These are phyloP conservation scores for Centropyge bicolor DNA, from an alignment of 2,797 vertebrate genomes.

Conservation along the genomic window DNA sequence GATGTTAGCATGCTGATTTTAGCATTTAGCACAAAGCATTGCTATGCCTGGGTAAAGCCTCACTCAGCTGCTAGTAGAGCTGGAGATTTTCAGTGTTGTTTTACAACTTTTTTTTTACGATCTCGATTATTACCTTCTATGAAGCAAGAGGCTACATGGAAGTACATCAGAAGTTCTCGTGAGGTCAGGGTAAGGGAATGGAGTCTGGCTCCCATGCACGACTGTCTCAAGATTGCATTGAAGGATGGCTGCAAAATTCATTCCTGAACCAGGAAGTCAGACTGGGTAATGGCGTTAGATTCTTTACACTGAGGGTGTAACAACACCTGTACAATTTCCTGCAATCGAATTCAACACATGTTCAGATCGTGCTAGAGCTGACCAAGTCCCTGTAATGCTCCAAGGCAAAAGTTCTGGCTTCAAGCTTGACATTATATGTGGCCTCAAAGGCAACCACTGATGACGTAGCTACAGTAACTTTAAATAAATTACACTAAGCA, in stretches of 20 bases:
- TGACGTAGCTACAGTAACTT: neutral
- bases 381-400: neutral
- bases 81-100: no score
- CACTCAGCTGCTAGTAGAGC: no score
- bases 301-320: neutral
- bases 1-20: neutral
- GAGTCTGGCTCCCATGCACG: constrained; percentile 22
- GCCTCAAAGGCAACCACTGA: neutral
- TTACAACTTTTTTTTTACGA: neutral
- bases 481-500: neutral
- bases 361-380: neutral
- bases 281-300: neutral
- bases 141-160: neutral
- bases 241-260: constrained; percentile 1
- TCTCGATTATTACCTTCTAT: neutral
- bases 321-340: neutral
- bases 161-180: constrained; percentile 19
- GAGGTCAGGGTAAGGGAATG: constrained; percentile 17
- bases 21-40: neutral
- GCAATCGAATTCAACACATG: neutral
- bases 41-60: no score
- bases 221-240: constrained; percentile 38
- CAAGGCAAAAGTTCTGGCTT: neutral
- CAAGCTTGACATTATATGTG: neutral
- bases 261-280: neutral